Conservation (phyloP, 2,888 invertebrate species). For the Apoda limacodes region DNA sequence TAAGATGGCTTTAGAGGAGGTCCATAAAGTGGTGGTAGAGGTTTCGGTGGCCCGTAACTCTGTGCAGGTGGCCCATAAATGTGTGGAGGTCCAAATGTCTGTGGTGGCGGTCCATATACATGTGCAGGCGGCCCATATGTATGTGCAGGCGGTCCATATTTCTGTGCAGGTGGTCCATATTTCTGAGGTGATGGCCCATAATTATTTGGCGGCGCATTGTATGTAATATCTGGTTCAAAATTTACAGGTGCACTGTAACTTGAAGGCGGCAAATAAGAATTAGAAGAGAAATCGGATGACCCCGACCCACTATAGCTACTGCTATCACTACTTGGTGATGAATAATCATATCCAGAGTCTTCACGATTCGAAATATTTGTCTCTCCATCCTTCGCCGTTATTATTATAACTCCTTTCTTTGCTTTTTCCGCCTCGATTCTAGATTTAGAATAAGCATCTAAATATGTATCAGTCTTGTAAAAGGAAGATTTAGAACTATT, state of each 20-base stretch:
- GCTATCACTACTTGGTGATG: slow-evolving; percentile 43
- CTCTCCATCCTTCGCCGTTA: slow-evolving; percentile 60
- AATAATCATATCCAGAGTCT: slow-evolving; percentile 57
- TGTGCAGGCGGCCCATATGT: slow-evolving; percentile 42
- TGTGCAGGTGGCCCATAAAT: slow-evolving; percentile 55
- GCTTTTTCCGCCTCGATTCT: slow-evolving; percentile 56
- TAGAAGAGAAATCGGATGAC: slow-evolving; percentile 27
- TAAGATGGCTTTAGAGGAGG: slow-evolving; percentile 57
- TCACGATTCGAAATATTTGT: slow-evolving; percentile 59
- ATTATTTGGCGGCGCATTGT: slow-evolving; percentile 42
- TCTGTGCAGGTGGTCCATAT: slow-evolving; percentile 32
- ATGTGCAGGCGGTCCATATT: slow-evolving; percentile 41
- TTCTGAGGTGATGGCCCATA: slow-evolving; percentile 42
- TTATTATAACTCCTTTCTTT: slow-evolving; percentile 52
- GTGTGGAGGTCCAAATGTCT: slow-evolving; percentile 47
- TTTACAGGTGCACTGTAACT: slow-evolving; percentile 39
- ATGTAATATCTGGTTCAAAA: slow-evolving; percentile 40
- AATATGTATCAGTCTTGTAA: slow-evolving; percentile 70
- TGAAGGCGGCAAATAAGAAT: slow-evolving; percentile 34
- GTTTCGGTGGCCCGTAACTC: slow-evolving; percentile 49
- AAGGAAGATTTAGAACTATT: slow-evolving; percentile 38
- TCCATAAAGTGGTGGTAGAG: slow-evolving; percentile 45
- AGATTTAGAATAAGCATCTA: slow-evolving; percentile 74
- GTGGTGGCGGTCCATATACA: slow-evolving; percentile 54
- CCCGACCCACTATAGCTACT: slow-evolving; percentile 42